A percentile compares a stretch with the other conserved stretches of the same genome.
Conservation (phyloP, 1,140 invertebrate species). For the Saccostrea echinata region DNA sequence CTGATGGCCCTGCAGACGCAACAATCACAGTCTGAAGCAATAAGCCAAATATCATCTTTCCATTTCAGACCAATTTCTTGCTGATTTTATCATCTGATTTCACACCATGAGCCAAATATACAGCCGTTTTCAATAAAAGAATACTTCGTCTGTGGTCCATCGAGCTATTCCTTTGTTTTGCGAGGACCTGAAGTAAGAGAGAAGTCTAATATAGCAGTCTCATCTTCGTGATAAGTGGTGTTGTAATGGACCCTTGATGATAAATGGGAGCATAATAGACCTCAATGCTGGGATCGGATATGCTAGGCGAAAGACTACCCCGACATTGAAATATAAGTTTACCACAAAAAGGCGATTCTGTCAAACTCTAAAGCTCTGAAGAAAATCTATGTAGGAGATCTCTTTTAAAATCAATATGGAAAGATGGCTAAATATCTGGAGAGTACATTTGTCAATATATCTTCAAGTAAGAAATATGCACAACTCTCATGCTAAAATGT, state of each 20-base stretch:
- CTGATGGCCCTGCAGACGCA: background rate
- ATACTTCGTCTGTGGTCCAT: background rate
- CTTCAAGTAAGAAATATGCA: background rate
- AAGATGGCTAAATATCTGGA: background rate
- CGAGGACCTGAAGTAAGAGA: background rate
- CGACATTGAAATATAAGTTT: background rate
- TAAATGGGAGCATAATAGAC: background rate
- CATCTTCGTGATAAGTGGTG: background rate
- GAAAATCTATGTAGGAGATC: background rate
- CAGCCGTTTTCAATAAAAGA: background rate
- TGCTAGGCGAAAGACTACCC: background rate
- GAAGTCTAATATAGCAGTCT: background rate
- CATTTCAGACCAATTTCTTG: constrained; percentile 1
- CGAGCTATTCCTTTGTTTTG: background rate
- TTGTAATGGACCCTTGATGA: background rate
- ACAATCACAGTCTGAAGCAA: constrained; percentile 7
- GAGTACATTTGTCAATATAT: background rate
- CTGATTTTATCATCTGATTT: background rate
- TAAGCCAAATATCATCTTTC: constrained; percentile 33
- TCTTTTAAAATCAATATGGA: constrained; percentile 11
- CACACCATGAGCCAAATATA: background rate
- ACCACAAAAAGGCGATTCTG: background rate
- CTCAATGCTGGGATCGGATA: background rate
- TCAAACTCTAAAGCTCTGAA: background rate
- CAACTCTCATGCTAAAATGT: background rate